These are phyloP conservation scores for Columba guinea DNA, from an alignment of 2,797 vertebrate species.

Conservation along the genomic window DNA sequence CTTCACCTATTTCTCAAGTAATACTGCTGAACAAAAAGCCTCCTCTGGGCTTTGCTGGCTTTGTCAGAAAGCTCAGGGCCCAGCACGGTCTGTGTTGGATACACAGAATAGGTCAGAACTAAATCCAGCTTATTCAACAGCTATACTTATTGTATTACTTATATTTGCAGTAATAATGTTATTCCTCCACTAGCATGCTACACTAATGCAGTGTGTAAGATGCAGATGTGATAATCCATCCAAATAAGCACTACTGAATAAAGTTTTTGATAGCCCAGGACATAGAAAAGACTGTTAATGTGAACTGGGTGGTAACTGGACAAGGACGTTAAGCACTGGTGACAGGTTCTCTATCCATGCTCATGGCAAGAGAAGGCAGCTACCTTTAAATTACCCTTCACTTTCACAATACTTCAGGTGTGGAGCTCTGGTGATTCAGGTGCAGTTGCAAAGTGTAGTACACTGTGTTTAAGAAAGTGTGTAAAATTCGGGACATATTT, in stretches of 20 bases:
- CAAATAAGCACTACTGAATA: neutral
- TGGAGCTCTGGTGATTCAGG: neutral
- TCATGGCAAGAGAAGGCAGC: neutral
- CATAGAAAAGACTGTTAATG: neutral
- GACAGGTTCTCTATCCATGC: neutral
- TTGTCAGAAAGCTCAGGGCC: neutral
- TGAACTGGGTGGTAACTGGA: neutral
- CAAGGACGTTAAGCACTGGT: neutral
- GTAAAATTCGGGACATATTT: neutral
- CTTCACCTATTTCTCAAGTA: neutral
- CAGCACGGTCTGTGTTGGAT: neutral
- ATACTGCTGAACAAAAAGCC: neutral
- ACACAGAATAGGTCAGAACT: neutral
- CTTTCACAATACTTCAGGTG: constrained; percentile 34
- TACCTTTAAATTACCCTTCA: neutral
- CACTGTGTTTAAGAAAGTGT: constrained; percentile 26
- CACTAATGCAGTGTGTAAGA: neutral
- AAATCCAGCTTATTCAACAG: neutral
- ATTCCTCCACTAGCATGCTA: neutral
- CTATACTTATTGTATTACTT: neutral
- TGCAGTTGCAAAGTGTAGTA: neutral
- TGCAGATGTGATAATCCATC: neutral
- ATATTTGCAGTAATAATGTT: neutral
- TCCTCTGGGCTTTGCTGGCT: neutral
- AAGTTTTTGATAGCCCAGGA: neutral